Evolutionary conservation across 2,797 vertebrate species (phyloP).

Genomic region (Intellagama lesueurii): DNA sequence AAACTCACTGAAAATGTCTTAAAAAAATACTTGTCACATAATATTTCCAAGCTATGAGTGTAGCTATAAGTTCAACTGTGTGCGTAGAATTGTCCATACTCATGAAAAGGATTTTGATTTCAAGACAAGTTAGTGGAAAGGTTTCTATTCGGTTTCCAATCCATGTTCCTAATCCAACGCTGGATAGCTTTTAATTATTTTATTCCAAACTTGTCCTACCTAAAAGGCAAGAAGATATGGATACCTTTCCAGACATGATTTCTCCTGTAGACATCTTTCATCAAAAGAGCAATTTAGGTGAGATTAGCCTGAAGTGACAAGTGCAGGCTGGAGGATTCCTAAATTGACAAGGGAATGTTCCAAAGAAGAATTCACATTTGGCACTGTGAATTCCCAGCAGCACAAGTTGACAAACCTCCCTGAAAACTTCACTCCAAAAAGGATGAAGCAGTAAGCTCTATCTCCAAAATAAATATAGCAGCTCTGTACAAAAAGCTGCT

Average conservation of each 20-base stretch:
- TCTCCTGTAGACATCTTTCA: neutral
- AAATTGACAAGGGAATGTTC: neutral
- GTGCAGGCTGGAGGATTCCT: neutral
- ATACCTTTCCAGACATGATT: neutral
- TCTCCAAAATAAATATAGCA: conserved; percentile 6
- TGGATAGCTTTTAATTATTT: neutral
- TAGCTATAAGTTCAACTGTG: neutral
- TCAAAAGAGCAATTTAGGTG: neutral
- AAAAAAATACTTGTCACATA: too few species aligned
- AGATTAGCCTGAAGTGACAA: conserved; percentile 12
- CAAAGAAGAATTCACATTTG: neutral
- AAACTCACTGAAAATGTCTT: too few species aligned
- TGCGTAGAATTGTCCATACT: neutral
- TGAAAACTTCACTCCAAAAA: conserved; percentile 19
- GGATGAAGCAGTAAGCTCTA: neutral
- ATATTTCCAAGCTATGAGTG: too few species aligned
- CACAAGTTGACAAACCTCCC: conserved; percentile 1
- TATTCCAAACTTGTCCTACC: neutral
- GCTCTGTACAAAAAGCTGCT: neutral
- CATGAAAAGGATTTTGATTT: neutral
- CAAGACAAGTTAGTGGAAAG: neutral
- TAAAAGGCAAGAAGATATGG: neutral
- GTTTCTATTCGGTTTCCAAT: neutral
- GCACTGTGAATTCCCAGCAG: neutral
- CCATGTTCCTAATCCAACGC: neutral